Conservation (phyloP, 2,113 vertebrate species). For the Himantopus leucocephalus region DNA sequence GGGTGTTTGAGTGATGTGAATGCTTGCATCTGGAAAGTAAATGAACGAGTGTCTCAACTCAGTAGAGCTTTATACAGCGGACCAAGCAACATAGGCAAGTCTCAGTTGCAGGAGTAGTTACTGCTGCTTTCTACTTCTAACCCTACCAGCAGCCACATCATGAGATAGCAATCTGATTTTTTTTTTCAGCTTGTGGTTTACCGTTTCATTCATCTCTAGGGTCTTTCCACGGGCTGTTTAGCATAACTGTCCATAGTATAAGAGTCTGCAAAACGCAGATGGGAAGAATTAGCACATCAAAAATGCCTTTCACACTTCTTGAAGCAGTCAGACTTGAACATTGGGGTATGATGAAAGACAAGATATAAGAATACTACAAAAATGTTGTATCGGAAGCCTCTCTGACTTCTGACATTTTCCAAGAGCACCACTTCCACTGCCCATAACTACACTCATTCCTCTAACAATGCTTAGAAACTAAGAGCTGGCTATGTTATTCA, state of each 20-base stretch:
- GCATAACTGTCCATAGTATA: not conserved
- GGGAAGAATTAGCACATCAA: not conserved
- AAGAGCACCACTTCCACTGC: not conserved
- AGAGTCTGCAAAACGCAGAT: not conserved
- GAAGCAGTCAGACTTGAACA: not conserved
- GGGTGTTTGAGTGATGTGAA: not conserved
- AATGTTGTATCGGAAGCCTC: not conserved
- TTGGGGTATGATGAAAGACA: not conserved
- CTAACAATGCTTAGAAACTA: not conserved
- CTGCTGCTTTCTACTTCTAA: not conserved
- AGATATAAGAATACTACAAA: not conserved
- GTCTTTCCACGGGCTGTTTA: not conserved
- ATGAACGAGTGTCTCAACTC: not conserved
- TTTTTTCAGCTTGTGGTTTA: slow-evolving; percentile 9
- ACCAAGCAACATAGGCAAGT: not conserved
- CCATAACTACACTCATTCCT: not conserved
- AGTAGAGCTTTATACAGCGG: not conserved
- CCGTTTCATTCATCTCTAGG: not conserved
- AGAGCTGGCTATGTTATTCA: not conserved
- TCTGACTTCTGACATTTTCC: not conserved
- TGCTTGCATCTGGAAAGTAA: not conserved
- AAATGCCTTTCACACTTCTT: not conserved
- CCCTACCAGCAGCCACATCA: not conserved
- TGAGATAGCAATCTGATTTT: not conserved
- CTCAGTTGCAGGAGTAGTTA: not conserved